Percentiles rank a stretch among this genome's conserved stretches.
These are phyloP conservation scores for Drosophila serrata DNA, from an alignment of 1,140 invertebrate species.

Conservation along the genomic window DNA sequence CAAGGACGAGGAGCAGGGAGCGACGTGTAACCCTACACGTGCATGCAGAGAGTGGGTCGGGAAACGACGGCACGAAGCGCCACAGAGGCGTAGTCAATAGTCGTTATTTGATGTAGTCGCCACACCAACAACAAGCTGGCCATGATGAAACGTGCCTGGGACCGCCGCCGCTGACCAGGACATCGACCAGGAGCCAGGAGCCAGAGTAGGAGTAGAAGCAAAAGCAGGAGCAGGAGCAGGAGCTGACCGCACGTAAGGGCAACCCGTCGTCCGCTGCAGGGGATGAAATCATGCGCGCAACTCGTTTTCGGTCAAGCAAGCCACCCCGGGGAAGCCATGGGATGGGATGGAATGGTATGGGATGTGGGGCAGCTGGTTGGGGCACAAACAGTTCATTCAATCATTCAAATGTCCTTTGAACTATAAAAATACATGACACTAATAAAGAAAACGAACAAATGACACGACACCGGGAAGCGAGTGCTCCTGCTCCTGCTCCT, in stretches of 20 bases:
- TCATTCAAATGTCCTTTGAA: conserved; percentile 85
- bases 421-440: conserved; percentile 85
- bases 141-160: conserved; percentile 82
- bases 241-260: conserved; percentile 76
- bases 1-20: neutral
- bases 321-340: conserved; percentile 17
- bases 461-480: conserved; percentile 66
- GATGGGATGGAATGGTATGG: neutral
- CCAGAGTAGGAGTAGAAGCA: neutral
- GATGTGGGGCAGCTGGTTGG: conserved; percentile 17
- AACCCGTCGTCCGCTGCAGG: conserved; percentile 69
- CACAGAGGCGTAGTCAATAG: conserved; percentile 77
- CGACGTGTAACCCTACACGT: conserved; percentile 76
- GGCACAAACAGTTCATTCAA: conserved; percentile 80
- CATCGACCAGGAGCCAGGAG: conserved; percentile 32
- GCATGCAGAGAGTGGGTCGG: conserved; percentile 47
- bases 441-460: conserved; percentile 85
- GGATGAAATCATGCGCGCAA: conserved; percentile 85
- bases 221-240: conserved; percentile 22
- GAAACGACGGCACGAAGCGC: conserved; percentile 49
- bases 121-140: conserved; percentile 71
- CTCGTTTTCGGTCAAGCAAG: conserved; percentile 71
- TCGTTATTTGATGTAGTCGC: conserved; percentile 84
- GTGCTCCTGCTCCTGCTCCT: neutral
- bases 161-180: conserved; percentile 67